These are phyloP conservation scores for Geothlypis trichas DNA, from an alignment of 2,113 vertebrate species.

Conservation along the genomic window DNA sequence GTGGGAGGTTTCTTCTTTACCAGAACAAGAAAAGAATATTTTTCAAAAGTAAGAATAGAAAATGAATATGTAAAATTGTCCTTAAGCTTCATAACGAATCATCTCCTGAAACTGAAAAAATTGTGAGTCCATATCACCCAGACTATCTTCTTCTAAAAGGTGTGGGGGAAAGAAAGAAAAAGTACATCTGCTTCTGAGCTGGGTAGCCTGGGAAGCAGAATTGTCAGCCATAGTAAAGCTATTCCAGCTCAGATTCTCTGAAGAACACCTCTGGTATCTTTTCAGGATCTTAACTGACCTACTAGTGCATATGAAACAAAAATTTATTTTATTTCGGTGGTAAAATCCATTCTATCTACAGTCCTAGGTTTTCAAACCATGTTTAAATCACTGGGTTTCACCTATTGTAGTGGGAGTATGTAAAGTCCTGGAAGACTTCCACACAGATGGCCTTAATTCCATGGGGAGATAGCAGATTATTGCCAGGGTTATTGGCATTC, in stretches of 20 bases:
- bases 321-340: background rate
- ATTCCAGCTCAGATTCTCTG: background rate
- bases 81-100: background rate
- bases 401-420: background rate
- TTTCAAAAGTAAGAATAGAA: slow-evolving; percentile 32
- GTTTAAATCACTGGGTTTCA: background rate
- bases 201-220: background rate
- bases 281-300: background rate
- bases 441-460: background rate
- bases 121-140: background rate
- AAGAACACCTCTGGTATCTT: background rate
- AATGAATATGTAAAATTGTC: background rate
- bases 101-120: background rate
- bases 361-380: background rate
- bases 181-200: background rate
- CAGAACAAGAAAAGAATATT: background rate
- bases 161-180: background rate
- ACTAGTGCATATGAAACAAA: background rate
- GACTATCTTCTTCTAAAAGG: background rate
- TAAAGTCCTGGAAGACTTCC: background rate
- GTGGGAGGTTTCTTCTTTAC: slow-evolving; percentile 1
- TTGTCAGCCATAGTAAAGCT: background rate
- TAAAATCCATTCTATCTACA: background rate
- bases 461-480: background rate
- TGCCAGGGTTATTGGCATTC: slow-evolving; percentile 13